Evolutionary conservation across 2,797 vertebrate genomes (phyloP), one percentile per base, ranked within the genome.

Genomic region (Centroberyx gerrardi): DNA sequence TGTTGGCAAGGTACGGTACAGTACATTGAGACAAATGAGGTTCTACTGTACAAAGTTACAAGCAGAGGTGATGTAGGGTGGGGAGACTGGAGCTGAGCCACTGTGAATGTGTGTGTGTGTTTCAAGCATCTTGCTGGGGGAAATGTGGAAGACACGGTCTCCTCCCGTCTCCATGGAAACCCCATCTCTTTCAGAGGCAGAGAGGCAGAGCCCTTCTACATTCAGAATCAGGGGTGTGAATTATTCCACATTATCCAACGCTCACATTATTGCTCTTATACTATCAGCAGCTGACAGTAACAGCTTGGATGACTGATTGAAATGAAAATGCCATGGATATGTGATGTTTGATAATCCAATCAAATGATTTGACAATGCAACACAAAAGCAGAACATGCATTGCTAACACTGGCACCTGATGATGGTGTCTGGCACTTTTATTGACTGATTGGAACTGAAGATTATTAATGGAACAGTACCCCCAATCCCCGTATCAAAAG

Each of bases 161-260:
- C 92, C 87, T 93, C 90, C 91, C 87, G 91, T 95, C 92, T 92
- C 94, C 93, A 95, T 95, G 93, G 95, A 88, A 94, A 96, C 94
- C 85, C 86, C 86, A 74, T 95, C 92, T 93, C 88, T 85, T 90
- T 91, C 87, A 84, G 87, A 89, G 84, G 82, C 87, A 71, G 79
- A 68, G 83, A 93, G 84, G 88, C 88, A 76, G 86, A 88, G 81
- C 88, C 78, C 70, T 73, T 92, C 79, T 65, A 90, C 91, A 85
- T 90, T 88, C 82, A 85, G 79, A 91, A 82, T 80, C 79, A 79
- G 76, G 77, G 73, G 80, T 87, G 84, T 88, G 87, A 87, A 90
- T 88, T 83, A 88, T 85, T 83, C 68, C 78, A 77, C 78, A 48
- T 86, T 89, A 87, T 88, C 86, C 76, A 74, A 64, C n/a, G 4